Conservation (phyloP, 1,140 invertebrate genomes). For the Calliphora vicina region DNA sequence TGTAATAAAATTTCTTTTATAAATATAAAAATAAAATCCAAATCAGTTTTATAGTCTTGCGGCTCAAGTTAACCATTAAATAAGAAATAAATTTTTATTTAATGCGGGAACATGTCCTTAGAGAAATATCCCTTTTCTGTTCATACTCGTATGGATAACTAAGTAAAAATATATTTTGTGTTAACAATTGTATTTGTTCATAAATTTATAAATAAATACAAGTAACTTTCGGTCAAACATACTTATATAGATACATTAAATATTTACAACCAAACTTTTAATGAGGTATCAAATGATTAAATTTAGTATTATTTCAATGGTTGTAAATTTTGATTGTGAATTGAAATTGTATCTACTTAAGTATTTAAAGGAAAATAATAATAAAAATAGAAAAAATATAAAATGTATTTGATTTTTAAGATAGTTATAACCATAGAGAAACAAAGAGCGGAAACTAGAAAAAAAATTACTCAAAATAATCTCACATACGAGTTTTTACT, state of each 20-base stretch:
- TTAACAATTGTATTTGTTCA: constrained; percentile 26
- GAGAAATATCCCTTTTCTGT: constrained; percentile 4
- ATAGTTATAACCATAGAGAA: too few species aligned
- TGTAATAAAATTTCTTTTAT: not conserved
- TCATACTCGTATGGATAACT: not conserved
- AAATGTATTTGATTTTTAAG: too few species aligned
- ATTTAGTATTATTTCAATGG: not conserved
- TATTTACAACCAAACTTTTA: not conserved
- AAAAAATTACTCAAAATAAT: too few species aligned
- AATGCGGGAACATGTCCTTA: constrained; percentile 31
- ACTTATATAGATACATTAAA: not conserved
- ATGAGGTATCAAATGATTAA: constrained; percentile 32
- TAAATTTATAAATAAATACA: constrained; percentile 30
- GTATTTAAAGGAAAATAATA: too few species aligned
- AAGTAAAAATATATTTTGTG: not conserved
- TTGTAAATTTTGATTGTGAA: not conserved
- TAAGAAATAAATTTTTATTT: constrained; percentile 37
- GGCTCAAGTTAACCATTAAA: constrained; percentile 32
- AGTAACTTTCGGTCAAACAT: not conserved
- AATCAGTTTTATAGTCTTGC: constrained; percentile 38
- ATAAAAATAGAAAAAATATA: too few species aligned
- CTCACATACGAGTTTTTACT: too few species aligned
- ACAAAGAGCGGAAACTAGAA: too few species aligned
- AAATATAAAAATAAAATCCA: constrained; percentile 16
- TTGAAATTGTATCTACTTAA: not conserved